Conservation (phyloP, 1,140 invertebrate species). For the Ruditapes philippinarum region DNA sequence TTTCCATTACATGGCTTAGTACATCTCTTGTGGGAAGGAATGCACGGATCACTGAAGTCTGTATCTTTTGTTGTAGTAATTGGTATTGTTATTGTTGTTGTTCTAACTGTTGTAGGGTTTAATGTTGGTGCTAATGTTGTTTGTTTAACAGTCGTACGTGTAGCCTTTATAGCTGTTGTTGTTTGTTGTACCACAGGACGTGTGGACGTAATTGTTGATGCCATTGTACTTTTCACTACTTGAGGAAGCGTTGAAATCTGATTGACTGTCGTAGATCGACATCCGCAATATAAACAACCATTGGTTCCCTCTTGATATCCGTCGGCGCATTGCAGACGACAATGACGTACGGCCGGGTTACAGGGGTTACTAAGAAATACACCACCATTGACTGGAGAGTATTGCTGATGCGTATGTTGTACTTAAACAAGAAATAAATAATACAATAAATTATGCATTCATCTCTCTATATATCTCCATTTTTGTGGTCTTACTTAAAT, state of each 20-base stretch:
- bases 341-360: slow-evolving; percentile 26
- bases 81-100: background rate
- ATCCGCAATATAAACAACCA: slow-evolving; percentile 28
- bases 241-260: background rate
- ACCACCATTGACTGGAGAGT: background rate
- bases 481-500: too few species aligned
- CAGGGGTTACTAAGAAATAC: slow-evolving; percentile 30
- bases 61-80: background rate
- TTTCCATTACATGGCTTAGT: slow-evolving; percentile 10
- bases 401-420: background rate
- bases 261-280: background rate
- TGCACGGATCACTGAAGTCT: slow-evolving; percentile 38
- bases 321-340: background rate
- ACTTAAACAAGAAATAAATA: too few species aligned
- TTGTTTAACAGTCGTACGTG: too few species aligned
- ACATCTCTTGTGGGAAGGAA: slow-evolving; percentile 49
- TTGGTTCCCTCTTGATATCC: slow-evolving; percentile 11
- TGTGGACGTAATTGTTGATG: too few species aligned
- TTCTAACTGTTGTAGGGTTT: background rate
- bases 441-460: too few species aligned
- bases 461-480: too few species aligned
- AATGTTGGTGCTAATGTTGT: too few species aligned
- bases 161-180: too few species aligned
- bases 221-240: too few species aligned
- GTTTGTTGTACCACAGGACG: too few species aligned